A percentile compares a stretch with the other conserved stretches of the same genome.
phyloP scores from a whole-genome alignment of 2,888 invertebrate genomes.

The Coecobrya sp. region DNA sequence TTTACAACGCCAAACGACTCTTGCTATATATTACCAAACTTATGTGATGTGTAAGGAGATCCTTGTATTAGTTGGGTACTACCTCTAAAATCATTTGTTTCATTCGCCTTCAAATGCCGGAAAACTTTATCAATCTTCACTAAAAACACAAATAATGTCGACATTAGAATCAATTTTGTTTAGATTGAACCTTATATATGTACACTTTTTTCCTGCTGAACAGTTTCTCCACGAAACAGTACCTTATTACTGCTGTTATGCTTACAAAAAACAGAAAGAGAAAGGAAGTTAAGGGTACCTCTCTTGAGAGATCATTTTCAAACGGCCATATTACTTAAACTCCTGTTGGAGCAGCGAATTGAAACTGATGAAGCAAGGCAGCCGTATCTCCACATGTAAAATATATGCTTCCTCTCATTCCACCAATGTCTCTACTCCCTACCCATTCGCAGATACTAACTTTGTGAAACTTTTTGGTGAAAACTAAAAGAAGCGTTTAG shows the following conservation, averaged over 20 bases:
- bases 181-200: conserved; percentile 14
- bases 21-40: neutral
- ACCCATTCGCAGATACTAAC: neutral
- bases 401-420: neutral
- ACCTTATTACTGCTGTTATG: neutral
- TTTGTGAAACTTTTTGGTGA: neutral
- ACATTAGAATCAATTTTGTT: conserved; percentile 72
- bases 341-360: conserved; percentile 52
- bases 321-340: conserved; percentile 41
- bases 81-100: neutral
- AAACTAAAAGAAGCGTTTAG: neutral
- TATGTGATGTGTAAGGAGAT: neutral
- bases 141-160: conserved; percentile 59
- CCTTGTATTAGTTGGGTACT: neutral
- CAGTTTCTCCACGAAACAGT: neutral
- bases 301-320: conserved; percentile 64
- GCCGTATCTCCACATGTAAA: neutral
- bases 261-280: neutral
- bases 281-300: conserved; percentile 1
- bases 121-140: conserved; percentile 73
- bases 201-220: neutral
- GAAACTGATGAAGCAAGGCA: conserved; percentile 61
- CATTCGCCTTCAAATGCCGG: conserved; percentile 21
- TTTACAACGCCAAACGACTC: neutral
- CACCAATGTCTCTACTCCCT: neutral